Evolutionary conservation across 1,140 invertebrate genomes (phyloP), one percentile per base, ranked within the genome.

Genomic region (Xylocopa sonorina): DNA sequence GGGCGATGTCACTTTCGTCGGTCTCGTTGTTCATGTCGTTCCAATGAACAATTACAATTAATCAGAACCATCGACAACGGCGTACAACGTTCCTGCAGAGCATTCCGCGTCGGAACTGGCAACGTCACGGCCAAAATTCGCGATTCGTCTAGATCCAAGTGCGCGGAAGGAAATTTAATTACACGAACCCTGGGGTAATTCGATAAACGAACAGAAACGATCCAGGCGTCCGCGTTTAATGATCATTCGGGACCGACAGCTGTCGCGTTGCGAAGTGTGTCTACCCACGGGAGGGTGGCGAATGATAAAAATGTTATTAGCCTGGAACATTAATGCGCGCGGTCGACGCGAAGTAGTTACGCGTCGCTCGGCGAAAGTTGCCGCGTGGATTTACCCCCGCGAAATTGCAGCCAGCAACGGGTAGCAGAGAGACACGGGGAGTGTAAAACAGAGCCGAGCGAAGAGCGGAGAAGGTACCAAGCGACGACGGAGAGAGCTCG

Each of bases 291-390:
- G 9, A 46, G n/a, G n/a, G n/a, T n/a, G n/a, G n/a, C n/a, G n/a
- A 34, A 57, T 58, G 29, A n/a, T 48, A 38, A 68, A 58, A 77
- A 69, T n/a, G 58, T 58, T 27, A 41, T n/a, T 50, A 57, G 18
- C 32, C 12, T 2, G 24, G 0, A 55, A 24, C 27, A 16, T 66
- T 32, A 43, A 64, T 32, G 24, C 3, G 4, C 16, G 6, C 55
- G 2, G 21, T 4, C 9, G 48, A 0, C 1, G 9, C 4, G 16
- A 2, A 14, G 21, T 16, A 34, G n/a, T n/a, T n/a, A n/a, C n/a
- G n/a, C n/a, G n/a, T n/a, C n/a, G n/a, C n/a, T n/a, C n/a, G n/a
- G n/a, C n/a, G n/a, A n/a, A n/a, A n/a, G n/a, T n/a, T n/a, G n/a
- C n/a, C n/a, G n/a, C n/a, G n/a, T n/a, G n/a, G n/a, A n/a, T n/a